phyloP scores from a whole-genome alignment of 2,113 vertebrate genomes.

The Ploceus nigricollis region DNA sequence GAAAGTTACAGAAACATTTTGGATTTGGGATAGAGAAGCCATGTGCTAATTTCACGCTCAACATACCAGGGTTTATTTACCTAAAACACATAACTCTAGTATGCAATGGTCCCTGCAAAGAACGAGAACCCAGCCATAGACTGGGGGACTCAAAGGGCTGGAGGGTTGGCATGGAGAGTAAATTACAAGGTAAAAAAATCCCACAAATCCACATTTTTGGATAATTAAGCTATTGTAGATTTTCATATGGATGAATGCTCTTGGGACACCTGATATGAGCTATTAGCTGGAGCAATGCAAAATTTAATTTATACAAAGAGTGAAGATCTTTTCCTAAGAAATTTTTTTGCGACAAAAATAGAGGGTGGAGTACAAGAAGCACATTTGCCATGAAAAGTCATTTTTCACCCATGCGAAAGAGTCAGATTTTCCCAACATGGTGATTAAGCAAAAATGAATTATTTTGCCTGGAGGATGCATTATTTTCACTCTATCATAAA shows the following conservation, averaged over 20 bases:
- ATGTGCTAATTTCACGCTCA: not conserved
- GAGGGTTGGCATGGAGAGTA: not conserved
- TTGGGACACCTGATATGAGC: not conserved
- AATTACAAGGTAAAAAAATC: not conserved
- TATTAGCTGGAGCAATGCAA: not conserved
- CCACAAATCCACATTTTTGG: not conserved
- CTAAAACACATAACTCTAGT: not conserved
- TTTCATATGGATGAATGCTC: not conserved
- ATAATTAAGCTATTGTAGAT: not conserved
- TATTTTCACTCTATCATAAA: not conserved
- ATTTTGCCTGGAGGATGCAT: not conserved
- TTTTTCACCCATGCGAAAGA: not conserved
- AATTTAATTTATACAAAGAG: not conserved
- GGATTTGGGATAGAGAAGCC: not conserved
- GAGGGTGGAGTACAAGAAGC: not conserved
- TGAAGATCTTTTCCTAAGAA: not conserved
- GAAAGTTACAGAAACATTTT: not conserved
- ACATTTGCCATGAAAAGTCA: not conserved
- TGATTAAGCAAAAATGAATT: not conserved
- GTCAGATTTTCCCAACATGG: not conserved
- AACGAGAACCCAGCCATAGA: not conserved
- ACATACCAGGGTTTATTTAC: not conserved
- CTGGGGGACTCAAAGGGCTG: rapidly evolving
- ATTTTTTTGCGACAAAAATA: not conserved
- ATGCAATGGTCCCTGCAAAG: not conserved